These are phyloP conservation scores for Prunella himalayana DNA, from an alignment of 2,113 vertebrate species.

Conservation along the genomic window DNA sequence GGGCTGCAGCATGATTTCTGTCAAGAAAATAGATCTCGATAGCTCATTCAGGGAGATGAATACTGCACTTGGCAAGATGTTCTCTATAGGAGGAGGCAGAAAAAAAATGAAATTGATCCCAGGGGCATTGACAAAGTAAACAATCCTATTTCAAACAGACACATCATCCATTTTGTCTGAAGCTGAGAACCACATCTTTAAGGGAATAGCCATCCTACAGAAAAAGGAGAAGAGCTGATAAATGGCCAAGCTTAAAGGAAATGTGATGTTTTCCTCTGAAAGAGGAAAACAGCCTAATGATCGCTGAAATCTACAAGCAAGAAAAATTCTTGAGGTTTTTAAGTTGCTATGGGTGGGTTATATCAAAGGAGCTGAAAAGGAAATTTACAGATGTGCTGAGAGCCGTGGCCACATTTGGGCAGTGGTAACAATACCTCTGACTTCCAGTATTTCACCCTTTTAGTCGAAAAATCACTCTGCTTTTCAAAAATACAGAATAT, in stretches of 20 bases:
- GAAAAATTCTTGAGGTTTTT: not conserved
- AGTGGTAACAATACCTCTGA: not conserved
- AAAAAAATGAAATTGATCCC: slow-evolving; percentile 2
- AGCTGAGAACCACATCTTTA: not conserved
- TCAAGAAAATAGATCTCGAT: not conserved
- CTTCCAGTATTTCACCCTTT: not conserved
- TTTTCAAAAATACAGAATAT: not conserved
- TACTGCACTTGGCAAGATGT: slow-evolving; percentile 15
- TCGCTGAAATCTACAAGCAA: not conserved
- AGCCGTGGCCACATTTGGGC: rapidly evolving
- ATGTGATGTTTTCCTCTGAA: not conserved
- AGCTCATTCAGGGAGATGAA: slow-evolving; percentile 2
- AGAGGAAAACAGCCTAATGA: not conserved
- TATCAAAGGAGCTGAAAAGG: not conserved
- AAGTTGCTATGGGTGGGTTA: not conserved
- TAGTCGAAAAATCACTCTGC: not conserved
- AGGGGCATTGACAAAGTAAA: slow-evolving; percentile 6
- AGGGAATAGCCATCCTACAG: not conserved
- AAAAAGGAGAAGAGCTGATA: not conserved
- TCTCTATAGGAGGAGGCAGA: not conserved
- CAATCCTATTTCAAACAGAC: slow-evolving; percentile 13
- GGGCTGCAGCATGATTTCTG: not conserved
- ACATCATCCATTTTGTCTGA: slow-evolving; percentile 58
- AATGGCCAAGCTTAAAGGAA: not conserved
- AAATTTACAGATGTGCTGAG: not conserved